Base-by-base conservation (phyloP, 23 tunicate species). In the Styela plicata region DNA sequence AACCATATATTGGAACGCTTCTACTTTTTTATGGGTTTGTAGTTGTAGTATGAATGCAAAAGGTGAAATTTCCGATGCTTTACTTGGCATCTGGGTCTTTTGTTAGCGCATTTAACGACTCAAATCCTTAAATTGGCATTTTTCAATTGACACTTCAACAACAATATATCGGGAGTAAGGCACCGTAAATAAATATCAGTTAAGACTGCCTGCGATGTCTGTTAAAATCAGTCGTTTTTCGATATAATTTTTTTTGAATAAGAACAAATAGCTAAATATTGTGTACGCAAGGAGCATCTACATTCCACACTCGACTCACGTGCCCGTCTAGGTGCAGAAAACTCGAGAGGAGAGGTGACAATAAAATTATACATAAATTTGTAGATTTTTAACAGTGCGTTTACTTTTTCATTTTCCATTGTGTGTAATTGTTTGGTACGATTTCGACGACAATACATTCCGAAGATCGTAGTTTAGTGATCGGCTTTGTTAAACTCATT, bases 391-490 rank as follows among this genome's bases (percentile, higher is more conserved):
- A 44, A 44, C 57, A 44, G 57, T 13, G 13, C 13, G 57, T 44
- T 44, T 44, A 5, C 57, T 44, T 44, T 44, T 44, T 44, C 57
- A 13, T 13, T 44, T 5, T 44, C 57, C 57, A 44, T 44, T 44
- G 57, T 44, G 57, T 44, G 13, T 5, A 44, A 44, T 44, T 44
- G 57, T 44, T 44, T 44, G 57, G 57, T 44, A 44, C 57, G 57
- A 44, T 5, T 44, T 44, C 57, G 57, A 3, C 77, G 34, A 71
- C 77, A 71, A 71, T 71, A 71, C 77, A 71, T 71, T 71, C 77
- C 77, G 34, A 28, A 13, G 36, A 29, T 18, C 77, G 77, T 36
- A 71, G 77, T 71, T 71, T 71, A 71, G 77, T 71, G 26, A 71
- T 30, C 36, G 34, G 26, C 77, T 71, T 71, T 71, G 77, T 71